Base-by-base conservation (phyloP, 1,140 invertebrate genomes). In the Frieseomelitta varia region DNA sequence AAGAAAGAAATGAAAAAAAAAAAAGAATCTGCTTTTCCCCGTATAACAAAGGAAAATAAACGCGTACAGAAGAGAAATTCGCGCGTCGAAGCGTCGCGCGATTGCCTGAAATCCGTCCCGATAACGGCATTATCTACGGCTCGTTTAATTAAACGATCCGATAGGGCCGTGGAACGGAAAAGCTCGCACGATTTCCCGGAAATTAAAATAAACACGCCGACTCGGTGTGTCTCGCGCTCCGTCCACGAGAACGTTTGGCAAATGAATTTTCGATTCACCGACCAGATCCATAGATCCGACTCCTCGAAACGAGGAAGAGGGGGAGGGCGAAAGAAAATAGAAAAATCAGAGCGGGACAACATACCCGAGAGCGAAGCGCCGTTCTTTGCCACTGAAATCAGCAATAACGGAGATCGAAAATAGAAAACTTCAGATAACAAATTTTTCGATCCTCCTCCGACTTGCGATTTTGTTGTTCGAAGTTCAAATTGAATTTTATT, bases 171-270 rank as follows among this genome's bases (percentile, higher is more conserved):
- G 30, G 21, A 73, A 47, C 34, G 55, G 27, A n/a, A 68, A 39
- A 53, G 47, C 30, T 51, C 47, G 51, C 63, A 14, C 61, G 39
- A 65, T 79, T 79, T 34, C 10, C 76, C n/a, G 76, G 63, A 79
- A 79, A 79, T 79, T 68, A 67, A 79, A 68, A 67, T 68, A 79
- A 67, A 79, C 61, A 68, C 17, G n/a, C n/a, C n/a, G 21, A 21
- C 58, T 17, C 61, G 56, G 14, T 63, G 58, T 39, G 24, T 65
- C 75, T 21, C 58, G 24, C 39, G 8, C 39, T 39, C 24, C 61
- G 47, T 67, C n/a, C 74, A 3, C 34, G 15, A 30, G 1, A 39
- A 34, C 30, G 53, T 34, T 39, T 39, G 34, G 34, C 19, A 76
- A 76, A 76, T 76, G 21, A 76, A 76, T 67, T 78, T 67, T 63